phyloP scores from a whole-genome alignment of 2,113 vertebrate genomes.

The Murina feae region DNA sequence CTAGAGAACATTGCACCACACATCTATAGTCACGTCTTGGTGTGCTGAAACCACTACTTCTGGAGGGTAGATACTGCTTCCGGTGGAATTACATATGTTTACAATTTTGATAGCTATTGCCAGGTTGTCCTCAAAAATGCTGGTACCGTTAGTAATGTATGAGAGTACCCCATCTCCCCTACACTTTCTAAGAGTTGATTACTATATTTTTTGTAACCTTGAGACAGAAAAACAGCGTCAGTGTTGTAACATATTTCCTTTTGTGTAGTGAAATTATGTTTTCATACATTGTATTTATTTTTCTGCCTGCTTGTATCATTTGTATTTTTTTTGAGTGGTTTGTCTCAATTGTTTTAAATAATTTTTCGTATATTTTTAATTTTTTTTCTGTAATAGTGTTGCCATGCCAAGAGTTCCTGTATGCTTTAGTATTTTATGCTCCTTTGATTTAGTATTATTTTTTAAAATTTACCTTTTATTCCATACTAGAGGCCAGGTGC shows the following conservation, averaged over 20 bases:
- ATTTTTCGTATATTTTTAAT: neutral
- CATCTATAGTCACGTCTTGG: too few relatives aligned
- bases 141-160: neutral
- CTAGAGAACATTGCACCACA: too few relatives aligned
- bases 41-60: neutral
- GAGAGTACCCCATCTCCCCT: neutral
- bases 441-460: neutral
- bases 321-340: neutral
- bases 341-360: neutral
- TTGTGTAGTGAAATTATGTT: neutral
- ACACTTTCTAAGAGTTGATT: neutral
- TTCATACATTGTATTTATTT: neutral
- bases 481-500: too few relatives aligned
- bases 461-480: neutral
- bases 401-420: neutral
- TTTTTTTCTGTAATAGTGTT: neutral
- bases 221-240: neutral
- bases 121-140: neutral
- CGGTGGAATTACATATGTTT: neutral
- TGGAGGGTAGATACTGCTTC: neutral
- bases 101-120: neutral
- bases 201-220: neutral
- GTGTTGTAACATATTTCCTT: neutral
- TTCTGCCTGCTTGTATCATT: neutral
- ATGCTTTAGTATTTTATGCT: neutral